Percentiles rank a stretch among this genome's conserved stretches.
Conservation (phyloP, 2,113 vertebrate genomes). For the Lepisosteus oculatus region DNA sequence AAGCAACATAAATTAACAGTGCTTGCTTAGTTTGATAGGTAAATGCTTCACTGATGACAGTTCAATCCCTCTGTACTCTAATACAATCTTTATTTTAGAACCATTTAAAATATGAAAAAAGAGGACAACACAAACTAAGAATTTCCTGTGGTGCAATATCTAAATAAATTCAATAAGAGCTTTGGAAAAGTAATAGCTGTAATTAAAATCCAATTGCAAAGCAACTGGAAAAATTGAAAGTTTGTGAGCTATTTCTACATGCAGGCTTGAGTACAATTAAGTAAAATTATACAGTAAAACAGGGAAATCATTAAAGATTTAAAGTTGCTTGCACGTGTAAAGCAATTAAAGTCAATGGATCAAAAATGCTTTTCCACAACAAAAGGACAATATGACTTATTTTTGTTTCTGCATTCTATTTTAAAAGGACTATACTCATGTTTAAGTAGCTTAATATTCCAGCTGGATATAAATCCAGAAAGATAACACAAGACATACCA, state of each 20-base stretch:
- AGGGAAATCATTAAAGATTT: slow-evolving; percentile 16
- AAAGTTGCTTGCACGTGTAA: too few relatives aligned
- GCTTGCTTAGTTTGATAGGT: too few relatives aligned
- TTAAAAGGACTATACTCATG: too few relatives aligned
- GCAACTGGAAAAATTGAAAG: slow-evolving; percentile 13
- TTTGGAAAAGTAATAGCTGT: slow-evolving; percentile 16
- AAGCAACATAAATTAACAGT: too few relatives aligned
- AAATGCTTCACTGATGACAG: too few relatives aligned
- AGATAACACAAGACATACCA: too few relatives aligned
- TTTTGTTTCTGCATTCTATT: not conserved
- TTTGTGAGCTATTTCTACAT: not conserved
- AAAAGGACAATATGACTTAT: not conserved
- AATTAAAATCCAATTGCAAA: slow-evolving; percentile 18
- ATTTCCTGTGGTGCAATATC: slow-evolving; percentile 3
- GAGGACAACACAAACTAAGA: too few relatives aligned
- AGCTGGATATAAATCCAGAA: too few relatives aligned
- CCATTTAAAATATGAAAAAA: too few relatives aligned
- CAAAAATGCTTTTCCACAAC: not conserved
- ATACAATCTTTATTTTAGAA: too few relatives aligned
- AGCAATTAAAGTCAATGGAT: not conserved
- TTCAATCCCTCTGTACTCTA: too few relatives aligned
- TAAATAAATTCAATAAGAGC: slow-evolving; percentile 26
- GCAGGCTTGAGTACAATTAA: slow-evolving; percentile 18
- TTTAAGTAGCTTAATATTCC: too few relatives aligned
- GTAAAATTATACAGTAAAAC: slow-evolving; percentile 22